phyloP scores from a whole-genome alignment of 2,888 invertebrate species.

The Lasioglossum figueresi region DNA sequence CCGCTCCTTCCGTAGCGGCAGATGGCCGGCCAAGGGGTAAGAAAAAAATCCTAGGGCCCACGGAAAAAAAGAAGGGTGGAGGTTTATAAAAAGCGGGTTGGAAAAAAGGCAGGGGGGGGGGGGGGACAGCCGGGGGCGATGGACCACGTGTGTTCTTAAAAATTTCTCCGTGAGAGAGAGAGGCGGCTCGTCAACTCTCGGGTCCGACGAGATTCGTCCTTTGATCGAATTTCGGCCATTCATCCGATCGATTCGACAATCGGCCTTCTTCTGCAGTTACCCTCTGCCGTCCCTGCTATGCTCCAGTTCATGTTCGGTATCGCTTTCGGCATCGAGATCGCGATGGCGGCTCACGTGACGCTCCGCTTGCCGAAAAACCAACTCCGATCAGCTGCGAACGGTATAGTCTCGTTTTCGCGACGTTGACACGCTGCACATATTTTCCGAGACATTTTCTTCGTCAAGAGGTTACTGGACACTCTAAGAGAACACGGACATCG shows the following conservation, averaged over 20 bases:
- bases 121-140: constrained; percentile 66
- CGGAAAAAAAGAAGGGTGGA: constrained; percentile 68
- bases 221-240: constrained; percentile 83
- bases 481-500: background rate
- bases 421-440: background rate
- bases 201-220: constrained; percentile 68
- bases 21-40: constrained; percentile 85
- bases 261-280: constrained; percentile 33
- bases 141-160: constrained; percentile 80
- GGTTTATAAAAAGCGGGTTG: constrained; percentile 82
- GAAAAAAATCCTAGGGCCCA: constrained; percentile 80
- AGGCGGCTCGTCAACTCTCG: constrained; percentile 38
- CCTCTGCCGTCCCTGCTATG: constrained; percentile 24
- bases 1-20: constrained; percentile 85
- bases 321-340: constrained; percentile 53
- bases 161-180: constrained; percentile 73
- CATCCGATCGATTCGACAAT: constrained; percentile 71
- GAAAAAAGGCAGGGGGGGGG: constrained; percentile 66
- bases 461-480: background rate
- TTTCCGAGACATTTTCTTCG: background rate
- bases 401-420: background rate
- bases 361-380: constrained; percentile 56
- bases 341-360: constrained; percentile 54
- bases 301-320: constrained; percentile 26
- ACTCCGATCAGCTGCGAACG: constrained; percentile 65